Evolutionary conservation across 37 sponge, comb jelly and placozoan species (phyloP), one percentile per base, ranked within the genome.

Genomic region (Trichoplax adhaerens): DNA sequence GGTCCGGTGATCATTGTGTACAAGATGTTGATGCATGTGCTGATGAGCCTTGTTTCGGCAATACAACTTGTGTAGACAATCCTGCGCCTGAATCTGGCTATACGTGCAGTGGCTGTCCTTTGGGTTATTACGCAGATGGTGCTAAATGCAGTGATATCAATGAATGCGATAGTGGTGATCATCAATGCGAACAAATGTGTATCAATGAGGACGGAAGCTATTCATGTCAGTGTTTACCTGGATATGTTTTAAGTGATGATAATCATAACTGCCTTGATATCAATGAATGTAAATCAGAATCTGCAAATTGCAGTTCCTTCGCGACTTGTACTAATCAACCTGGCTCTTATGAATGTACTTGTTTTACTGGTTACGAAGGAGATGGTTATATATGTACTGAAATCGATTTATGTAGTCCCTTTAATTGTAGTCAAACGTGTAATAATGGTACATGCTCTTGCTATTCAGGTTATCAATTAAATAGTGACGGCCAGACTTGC

Each of bases 11-110:
- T 29, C 29, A 29, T 29, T 84, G 85, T 76, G 73, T 81, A 53
- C 8, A 60, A 1, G 85, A 84, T 65, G 62, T 68, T n/a, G 75
- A 85, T 82, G 86, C 82, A 1, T 85, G 86, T 58, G 50, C 54
- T 5, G 78, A 77, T 12, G 12, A 68, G 29, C 87, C 91, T 10
- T 91, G 92, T 57, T 81, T 73, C 64, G 73, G 76, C 58, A 82
- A 78, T 54, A 80, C 59, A 0, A 58, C 56, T 4, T 91, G 92
- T 54, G 70, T 48, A 3, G 65, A 56, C n/a, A 65, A 73, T 73
- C 63, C 63, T 3, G 74, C 8, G 49, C 61, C 6, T 5, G 58
- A 8, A 12, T 64, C 58, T 58, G 48, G 58, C 3, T 62, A 54
- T 12, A 73, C n/a, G 3, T 80, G 81, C 59, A 47, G 76, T 50